These are phyloP conservation scores for Rutpela maculata DNA, from an alignment of 2,888 invertebrate species.

Conservation along the genomic window DNA sequence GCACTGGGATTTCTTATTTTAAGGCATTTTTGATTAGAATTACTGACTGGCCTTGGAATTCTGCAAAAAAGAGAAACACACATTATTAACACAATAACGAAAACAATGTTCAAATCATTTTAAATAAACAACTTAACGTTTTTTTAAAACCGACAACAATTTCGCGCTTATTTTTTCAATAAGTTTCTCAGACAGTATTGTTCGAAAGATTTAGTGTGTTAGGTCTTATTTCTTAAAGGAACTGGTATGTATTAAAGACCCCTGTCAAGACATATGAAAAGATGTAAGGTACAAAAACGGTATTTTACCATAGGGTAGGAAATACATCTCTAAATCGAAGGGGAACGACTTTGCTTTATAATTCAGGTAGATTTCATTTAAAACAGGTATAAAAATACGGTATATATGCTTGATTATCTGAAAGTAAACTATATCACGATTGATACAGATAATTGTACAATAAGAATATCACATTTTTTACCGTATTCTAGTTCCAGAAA, in stretches of 20 bases:
- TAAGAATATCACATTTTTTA: slow-evolving; percentile 26
- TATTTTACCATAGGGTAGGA: slow-evolving; percentile 63
- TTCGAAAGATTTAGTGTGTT: slow-evolving; percentile 59
- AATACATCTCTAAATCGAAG: slow-evolving; percentile 55
- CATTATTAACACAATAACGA: slow-evolving; percentile 37
- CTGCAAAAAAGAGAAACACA: slow-evolving; percentile 63
- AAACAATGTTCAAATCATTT: neutral
- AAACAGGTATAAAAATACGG: slow-evolving; percentile 63
- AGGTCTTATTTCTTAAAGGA: slow-evolving; percentile 59
- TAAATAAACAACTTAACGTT: neutral
- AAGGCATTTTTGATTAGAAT: slow-evolving; percentile 57
- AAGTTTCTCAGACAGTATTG: slow-evolving; percentile 66
- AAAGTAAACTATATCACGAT: slow-evolving; percentile 29
- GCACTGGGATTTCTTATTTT: slow-evolving; percentile 66
- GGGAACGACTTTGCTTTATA: slow-evolving; percentile 57
- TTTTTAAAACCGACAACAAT: slow-evolving; percentile 35
- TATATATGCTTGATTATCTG: slow-evolving; percentile 36
- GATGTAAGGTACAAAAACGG: slow-evolving; percentile 63
- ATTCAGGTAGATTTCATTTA: slow-evolving; percentile 62
- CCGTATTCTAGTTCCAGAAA: neutral
- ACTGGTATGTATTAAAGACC: slow-evolving; percentile 60
- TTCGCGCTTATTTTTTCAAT: slow-evolving; percentile 60
- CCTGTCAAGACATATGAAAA: slow-evolving; percentile 62
- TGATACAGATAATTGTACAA: slow-evolving; percentile 43
- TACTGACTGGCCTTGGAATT: slow-evolving; percentile 62